A percentile compares a stretch with the other conserved stretches of the same genome.
Conservation (phyloP, 2,113 vertebrate genomes). For the Oncorhynchus tshawytscha region DNA sequence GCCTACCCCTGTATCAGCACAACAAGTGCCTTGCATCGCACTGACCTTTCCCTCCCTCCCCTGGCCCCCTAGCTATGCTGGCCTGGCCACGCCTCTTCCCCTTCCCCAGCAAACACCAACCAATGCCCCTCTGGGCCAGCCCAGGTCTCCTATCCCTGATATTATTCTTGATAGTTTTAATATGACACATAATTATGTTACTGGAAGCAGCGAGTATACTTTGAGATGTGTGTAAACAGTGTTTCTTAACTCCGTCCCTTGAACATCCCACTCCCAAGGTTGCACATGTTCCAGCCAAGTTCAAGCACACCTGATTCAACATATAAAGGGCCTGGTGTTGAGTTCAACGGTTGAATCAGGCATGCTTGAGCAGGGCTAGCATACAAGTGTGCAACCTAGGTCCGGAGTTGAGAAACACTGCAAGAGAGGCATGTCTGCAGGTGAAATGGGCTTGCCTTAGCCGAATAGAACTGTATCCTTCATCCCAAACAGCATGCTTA, state of each 20-base stretch:
- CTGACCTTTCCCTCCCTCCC: conserved; percentile 56
- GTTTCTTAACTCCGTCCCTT: background rate
- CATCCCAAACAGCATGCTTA: background rate
- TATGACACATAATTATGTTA: background rate
- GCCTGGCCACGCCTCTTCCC: conserved; percentile 13
- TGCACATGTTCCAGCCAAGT: no score
- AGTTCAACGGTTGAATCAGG: no score
- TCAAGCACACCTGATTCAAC: no score
- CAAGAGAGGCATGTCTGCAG: no score
- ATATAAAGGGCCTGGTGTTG: no score
- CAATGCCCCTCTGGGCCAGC: background rate
- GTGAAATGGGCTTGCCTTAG: no score
- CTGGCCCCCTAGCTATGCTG: conserved; percentile 2
- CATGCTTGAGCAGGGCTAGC: no score
- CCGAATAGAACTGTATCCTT: background rate
- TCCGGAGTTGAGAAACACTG: no score
- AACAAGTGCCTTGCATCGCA: conserved; percentile 48
- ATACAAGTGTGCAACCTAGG: background rate
- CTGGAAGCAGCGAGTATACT: no score
- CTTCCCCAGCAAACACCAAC: conserved; percentile 2
- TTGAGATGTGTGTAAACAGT: background rate
- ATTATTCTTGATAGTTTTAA: background rate
- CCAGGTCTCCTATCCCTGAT: background rate
- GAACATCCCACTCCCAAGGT: background rate
- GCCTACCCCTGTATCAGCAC: conserved; percentile 46